Evolutionary conservation across 1,140 invertebrate genomes (phyloP), one percentile per base, ranked within the genome.

Genomic region (Penaeus japonicus): DNA sequence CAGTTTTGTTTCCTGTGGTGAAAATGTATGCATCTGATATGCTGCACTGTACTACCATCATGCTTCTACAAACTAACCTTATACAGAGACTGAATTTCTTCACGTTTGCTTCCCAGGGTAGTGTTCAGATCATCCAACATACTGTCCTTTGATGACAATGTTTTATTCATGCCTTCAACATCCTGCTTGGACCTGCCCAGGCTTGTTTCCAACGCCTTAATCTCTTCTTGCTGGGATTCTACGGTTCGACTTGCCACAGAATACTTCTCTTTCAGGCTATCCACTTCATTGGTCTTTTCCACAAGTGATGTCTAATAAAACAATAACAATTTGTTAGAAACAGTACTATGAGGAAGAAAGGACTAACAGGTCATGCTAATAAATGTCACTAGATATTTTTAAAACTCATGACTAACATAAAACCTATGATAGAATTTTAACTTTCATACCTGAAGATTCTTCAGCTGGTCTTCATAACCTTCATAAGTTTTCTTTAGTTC

Each of bases 191-290:
- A 70, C 86, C 92, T 91, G 53, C 65, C 83, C 15, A 78, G 32
- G 12, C 92, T 92, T 47, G 91, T 90, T 82, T 92, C 90, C 0
- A 93, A 75, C 73, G 90, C 86, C 32, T 91, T 89, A 27, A 90
- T 89, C 59, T 91, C 89, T 27, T 87, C 87, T 53, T 91, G 91
- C 90, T 92, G 91, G 15, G 92, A 53, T 47, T 92, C 92, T 0
- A 83, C 35, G 91, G 77, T 82, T 91, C 83, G 70, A 89, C 89
- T 53, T 91, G 79, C 22, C 85, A 53, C 85, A 85, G 85, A 20
- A 90, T 82, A 82, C 12, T 54, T 87, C 59, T 82, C 53, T 3
- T 87, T 55, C 39, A 65, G 73, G 15, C 70, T 39, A 4, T 87
- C 86, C 20, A 24, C 80, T 39, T 92, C 90, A 22, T 91, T 86